phyloP scores from a whole-genome alignment of 2,888 invertebrate species.

The Parascotia fuliginaria region DNA sequence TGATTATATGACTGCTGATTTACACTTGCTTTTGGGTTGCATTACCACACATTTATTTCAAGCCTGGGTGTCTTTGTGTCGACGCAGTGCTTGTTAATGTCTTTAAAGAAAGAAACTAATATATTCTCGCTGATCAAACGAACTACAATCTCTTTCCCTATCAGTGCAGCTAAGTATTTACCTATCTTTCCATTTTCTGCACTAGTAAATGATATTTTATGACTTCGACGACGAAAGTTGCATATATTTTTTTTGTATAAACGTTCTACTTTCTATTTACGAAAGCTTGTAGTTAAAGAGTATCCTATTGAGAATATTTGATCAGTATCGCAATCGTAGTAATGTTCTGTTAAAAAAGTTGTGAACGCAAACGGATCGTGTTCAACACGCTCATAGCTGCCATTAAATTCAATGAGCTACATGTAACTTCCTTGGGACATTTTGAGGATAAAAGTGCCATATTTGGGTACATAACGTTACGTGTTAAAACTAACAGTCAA shows the following conservation, averaged over 20 bases:
- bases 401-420: slow-evolving; percentile 18
- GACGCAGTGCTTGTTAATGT: no score
- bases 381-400: slow-evolving; percentile 12
- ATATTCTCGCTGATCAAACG: no score
- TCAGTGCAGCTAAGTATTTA: no score
- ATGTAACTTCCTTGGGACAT: slow-evolving; percentile 10
- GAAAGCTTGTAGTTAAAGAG: slow-evolving; percentile 2
- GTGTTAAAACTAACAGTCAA: slow-evolving; percentile 1
- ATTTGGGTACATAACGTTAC: background rate
- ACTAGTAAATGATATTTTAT: no score
- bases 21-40: no score
- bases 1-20: no score
- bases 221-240: no score
- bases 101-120: no score
- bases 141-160: no score
- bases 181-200: no score
- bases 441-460: background rate
- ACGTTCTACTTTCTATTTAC: slow-evolving; percentile 3
- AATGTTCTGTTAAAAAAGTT: slow-evolving; percentile 38
- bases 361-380: slow-evolving; percentile 22
- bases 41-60: no score
- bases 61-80: no score
- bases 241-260: background rate
- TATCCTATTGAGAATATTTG: slow-evolving; percentile 17
- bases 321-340: slow-evolving; percentile 14